Evolutionary conservation across 1,140 invertebrate genomes (phyloP).

Genomic region (Caenorhabditis remanei): DNA sequence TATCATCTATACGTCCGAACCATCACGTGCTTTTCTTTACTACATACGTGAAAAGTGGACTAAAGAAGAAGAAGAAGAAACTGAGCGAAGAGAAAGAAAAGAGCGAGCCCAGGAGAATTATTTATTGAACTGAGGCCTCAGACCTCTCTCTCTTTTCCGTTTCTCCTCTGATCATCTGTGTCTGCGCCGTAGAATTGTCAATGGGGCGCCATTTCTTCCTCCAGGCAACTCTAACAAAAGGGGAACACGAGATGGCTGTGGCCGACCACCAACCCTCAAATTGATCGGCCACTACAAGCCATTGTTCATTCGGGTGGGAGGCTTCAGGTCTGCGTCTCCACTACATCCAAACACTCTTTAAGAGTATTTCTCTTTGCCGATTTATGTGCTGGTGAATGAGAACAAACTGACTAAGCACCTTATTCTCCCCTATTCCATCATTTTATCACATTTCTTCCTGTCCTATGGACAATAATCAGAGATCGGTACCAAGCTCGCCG

Average conservation of each 20-base stretch:
- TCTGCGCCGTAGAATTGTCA: neutral
- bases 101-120: constrained; percentile 47
- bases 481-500: constrained; percentile 36
- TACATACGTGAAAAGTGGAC: constrained; percentile 40
- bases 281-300: constrained; percentile 54
- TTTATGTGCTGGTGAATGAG: constrained; percentile 53
- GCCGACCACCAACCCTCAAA: constrained; percentile 33
- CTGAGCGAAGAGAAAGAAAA: neutral
- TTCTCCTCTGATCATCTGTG: neutral
- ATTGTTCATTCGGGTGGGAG: constrained; percentile 43
- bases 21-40: constrained; percentile 50
- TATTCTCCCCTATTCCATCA: constrained; percentile 47
- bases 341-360: neutral
- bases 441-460: constrained; percentile 30
- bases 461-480: constrained; percentile 55
- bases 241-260: constrained; percentile 12
- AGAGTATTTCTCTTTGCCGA: constrained; percentile 34
- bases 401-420: constrained; percentile 39
- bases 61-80: constrained; percentile 4
- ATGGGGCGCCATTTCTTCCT: neutral
- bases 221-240: neutral
- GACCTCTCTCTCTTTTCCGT: neutral
- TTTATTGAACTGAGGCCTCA: constrained; percentile 32
- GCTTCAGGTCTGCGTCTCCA: constrained; percentile 42
- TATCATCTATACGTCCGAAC: constrained; percentile 40